These are phyloP conservation scores for Brachyistius frenatus DNA, from an alignment of 2,113 vertebrate species.

Conservation along the genomic window DNA sequence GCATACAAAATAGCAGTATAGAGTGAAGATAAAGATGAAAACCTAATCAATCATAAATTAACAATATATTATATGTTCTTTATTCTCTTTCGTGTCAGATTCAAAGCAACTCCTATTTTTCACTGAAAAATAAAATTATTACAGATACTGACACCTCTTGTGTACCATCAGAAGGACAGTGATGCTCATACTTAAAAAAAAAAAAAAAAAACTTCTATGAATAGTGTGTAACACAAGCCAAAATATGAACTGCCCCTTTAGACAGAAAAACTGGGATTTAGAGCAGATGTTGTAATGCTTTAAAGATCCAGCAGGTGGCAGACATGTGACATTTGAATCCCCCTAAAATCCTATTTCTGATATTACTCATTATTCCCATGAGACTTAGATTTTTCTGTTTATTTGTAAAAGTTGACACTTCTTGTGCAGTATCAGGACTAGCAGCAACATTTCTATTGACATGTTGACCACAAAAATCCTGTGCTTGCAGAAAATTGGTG, in stretches of 20 bases:
- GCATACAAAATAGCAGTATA: too few species aligned
- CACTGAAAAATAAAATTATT: too few species aligned
- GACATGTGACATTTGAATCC: conserved; percentile 7
- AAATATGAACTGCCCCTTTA: conserved; percentile 1
- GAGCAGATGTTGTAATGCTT: conserved; percentile 14
- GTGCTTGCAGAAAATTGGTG: neutral
- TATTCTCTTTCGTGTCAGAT: too few species aligned
- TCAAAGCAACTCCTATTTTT: too few species aligned
- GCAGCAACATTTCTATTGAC: neutral
- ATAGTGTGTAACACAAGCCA: neutral
- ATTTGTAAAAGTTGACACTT: conserved; percentile 8
- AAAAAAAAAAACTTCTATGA: neutral
- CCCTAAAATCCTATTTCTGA: neutral
- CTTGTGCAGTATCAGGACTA: neutral
- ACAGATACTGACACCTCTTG: too few species aligned
- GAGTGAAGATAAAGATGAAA: too few species aligned
- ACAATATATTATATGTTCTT: too few species aligned
- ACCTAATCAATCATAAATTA: too few species aligned
- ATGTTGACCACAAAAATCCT: neutral
- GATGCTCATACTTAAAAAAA: too few species aligned
- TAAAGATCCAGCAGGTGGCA: conserved; percentile 64
- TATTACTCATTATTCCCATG: neutral
- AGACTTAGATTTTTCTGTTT: neutral
- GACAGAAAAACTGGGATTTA: too few species aligned
- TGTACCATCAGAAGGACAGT: too few species aligned